Base-by-base conservation (phyloP, 2,888 invertebrate species). In the Pherbina coryleti region DNA sequence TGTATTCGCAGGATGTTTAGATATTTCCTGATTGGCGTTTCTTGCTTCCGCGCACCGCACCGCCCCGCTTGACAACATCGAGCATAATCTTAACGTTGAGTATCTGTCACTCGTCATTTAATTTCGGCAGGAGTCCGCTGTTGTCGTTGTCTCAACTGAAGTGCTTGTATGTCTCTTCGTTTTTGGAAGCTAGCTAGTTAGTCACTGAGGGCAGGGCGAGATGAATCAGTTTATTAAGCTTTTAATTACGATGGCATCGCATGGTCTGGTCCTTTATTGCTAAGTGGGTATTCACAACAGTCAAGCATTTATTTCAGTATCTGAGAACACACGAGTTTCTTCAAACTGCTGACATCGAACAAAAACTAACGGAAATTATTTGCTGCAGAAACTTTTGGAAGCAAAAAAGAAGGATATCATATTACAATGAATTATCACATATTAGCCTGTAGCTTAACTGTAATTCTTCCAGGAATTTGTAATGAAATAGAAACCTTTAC, bases 1-100 rank as follows among this genome's bases (percentile, higher is more conserved):
- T 76, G 75, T 78, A 60, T 75, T 76, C 51, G 76, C 73, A 67
- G 75, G 69, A 72, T 78, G 72, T 72, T 76, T 72, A 73, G 70
- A 78, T 64, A 53, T 72, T 75, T 67, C 66, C 75, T 78, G 78
- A 78, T 72, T 76, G 78, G 75, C 51, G 66, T 76, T 67, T 66
- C 55, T 55, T 44, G 55, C 44, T 44, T 53, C 55, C 34, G 8
- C 57, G 1, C 44, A 2, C 44, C 44, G 44, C 44, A 44, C 44
- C 44, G 4, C 44, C 44, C 11, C 44, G 14, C 44, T 44, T 14
- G 44, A 44, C 44, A 44, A 44, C 11, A 44, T 44, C 11, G 37
- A 37, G 14, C 44, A 44, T 44, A 44, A 44, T 2, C 44, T 44
- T 11, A 25, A 49, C 17, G 51, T 49, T n/a, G 25, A 51, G 25